These are phyloP conservation scores for Oscheius onirici DNA, from an alignment of 2,888 invertebrate species.

Conservation along the genomic window DNA sequence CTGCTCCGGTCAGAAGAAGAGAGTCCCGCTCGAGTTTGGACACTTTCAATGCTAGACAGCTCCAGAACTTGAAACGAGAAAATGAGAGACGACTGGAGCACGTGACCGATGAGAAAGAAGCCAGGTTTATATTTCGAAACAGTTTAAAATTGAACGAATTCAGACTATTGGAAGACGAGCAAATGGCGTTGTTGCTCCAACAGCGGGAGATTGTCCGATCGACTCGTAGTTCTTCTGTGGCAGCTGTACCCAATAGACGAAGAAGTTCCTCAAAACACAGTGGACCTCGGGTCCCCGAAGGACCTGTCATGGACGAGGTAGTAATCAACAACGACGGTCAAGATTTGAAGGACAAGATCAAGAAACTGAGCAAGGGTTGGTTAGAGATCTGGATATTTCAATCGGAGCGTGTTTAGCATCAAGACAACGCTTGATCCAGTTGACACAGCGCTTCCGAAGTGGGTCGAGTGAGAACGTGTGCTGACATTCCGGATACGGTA, in stretches of 20 bases:
- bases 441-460: conserved; percentile 6
- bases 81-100: conserved; percentile 33
- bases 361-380: conserved; percentile 19
- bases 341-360: conserved; percentile 21
- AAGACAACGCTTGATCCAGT: conserved; percentile 2
- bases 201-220: conserved; percentile 82
- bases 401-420: neutral
- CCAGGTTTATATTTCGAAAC: conserved; percentile 3
- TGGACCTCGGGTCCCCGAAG: conserved; percentile 26
- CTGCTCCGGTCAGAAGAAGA: conserved; percentile 5
- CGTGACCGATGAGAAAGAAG: conserved; percentile 34
- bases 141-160: neutral
- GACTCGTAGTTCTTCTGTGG: neutral
- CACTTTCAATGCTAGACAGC: neutral
- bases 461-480: conserved; percentile 13
- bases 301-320: conserved; percentile 31
- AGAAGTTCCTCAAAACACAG: conserved; percentile 12
- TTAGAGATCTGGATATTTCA: neutral
- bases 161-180: conserved; percentile 82
- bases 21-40: conserved; percentile 28
- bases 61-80: conserved; percentile 26
- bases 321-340: conserved; percentile 10
- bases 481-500: neutral
- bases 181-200: conserved; percentile 85
- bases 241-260: neutral